phyloP scores from a whole-genome alignment of 2,888 invertebrate genomes.

The Dendrolimus pini region DNA sequence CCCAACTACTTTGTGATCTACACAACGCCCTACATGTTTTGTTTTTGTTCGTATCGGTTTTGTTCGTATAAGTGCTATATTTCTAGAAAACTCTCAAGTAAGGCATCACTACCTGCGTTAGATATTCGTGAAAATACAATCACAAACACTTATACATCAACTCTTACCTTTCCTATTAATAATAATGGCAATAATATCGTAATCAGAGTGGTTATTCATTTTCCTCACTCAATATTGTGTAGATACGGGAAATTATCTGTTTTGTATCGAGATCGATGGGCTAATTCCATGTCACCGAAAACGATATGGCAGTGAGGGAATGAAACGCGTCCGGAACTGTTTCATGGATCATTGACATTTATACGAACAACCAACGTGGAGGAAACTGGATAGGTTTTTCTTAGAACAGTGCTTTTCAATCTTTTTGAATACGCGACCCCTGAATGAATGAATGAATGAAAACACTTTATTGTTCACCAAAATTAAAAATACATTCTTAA shows the following conservation, averaged over 20 bases:
- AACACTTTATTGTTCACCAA: too few species aligned
- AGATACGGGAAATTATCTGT: constrained; percentile 27
- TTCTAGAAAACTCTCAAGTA: too few species aligned
- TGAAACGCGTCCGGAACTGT: constrained; percentile 68
- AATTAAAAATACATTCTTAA: too few species aligned
- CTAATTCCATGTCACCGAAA: constrained; percentile 42
- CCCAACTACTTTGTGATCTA: too few species aligned
- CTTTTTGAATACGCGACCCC: too few species aligned
- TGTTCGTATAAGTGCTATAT: too few species aligned
- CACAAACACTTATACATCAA: too few species aligned
- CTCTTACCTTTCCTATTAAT: not conserved
- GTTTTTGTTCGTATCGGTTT: too few species aligned
- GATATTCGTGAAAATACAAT: too few species aligned
- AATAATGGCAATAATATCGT: not conserved
- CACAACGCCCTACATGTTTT: too few species aligned
- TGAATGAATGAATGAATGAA: too few species aligned
- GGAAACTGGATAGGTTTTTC: not conserved
- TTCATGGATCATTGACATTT: constrained; percentile 61
- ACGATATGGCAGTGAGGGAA: constrained; percentile 36
- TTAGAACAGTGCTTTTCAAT: not conserved
- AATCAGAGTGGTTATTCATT: not conserved
- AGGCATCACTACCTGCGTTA: too few species aligned
- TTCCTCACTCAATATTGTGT: constrained; percentile 3
- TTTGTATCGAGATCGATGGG: constrained; percentile 34
- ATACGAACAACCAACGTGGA: constrained; percentile 16